Evolutionary conservation across 1,140 invertebrate species (phyloP), one percentile per base, ranked within the genome.

Genomic region (Cecropterus lyciades): DNA sequence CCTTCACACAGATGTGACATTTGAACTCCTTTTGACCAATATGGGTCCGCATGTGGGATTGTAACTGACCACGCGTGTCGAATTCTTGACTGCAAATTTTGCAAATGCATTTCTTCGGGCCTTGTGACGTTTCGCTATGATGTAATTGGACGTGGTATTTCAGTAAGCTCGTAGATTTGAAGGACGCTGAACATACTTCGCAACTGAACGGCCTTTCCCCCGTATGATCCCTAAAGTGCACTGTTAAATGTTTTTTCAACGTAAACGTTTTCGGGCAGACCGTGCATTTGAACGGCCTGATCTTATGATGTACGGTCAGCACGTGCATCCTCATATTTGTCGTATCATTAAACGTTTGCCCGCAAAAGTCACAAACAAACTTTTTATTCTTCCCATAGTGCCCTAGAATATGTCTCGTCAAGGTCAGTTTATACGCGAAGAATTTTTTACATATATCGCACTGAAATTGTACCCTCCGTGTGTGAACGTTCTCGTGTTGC

Each of bases 261-360:
- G 89, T 87, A 72, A 93, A 93, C 0, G 76, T 87, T 69, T 89
- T 92, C 67, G 80, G 81, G 20, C 86, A 89, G 0, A 85, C 69
- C 52, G 71, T 75, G 46, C 86, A 99, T 0, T 95, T 94, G 82
- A 97, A 98, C 0, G 98, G 97, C 70, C 97, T 13, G 11, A 37
- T 11, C 95, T 24, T 96, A 94, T 13, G 97, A 95, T 51, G 59
- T 1, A 60, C 57, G 1, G 30, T 14, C 11, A 11, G 14, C 6
- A 98, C 94, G 84, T 99, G 97, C 52, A 96, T 95, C 70, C 95
- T 95, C 15, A 97, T 83, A 2, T 72, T 67, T 0, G 85, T 65
- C 45, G 79, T 85, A 6, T 85, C 57, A n/a, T 49, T 81, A 20
- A 88, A 89, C 4, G 16, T 45, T 9, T 82, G 79, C 0, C 62